phyloP scores from a whole-genome alignment of 2,113 vertebrate genomes.

The Podilymbus podiceps region DNA sequence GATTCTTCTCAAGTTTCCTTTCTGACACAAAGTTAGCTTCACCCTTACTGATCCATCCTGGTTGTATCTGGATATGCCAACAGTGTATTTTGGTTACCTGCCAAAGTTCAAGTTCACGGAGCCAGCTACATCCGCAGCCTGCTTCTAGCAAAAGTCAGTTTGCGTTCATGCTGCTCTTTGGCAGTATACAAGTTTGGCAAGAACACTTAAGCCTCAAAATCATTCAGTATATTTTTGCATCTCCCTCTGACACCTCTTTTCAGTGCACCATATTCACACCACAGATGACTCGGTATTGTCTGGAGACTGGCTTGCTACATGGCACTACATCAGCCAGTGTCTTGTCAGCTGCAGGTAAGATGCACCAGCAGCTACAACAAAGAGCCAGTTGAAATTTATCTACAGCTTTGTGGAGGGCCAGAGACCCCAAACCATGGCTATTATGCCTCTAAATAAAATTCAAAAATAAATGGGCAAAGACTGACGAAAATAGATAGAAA shows the following conservation, averaged over 20 bases:
- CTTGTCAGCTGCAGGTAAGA: neutral
- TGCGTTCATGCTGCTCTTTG: neutral
- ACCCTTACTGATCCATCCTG: neutral
- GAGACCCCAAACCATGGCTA: neutral
- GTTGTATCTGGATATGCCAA: neutral
- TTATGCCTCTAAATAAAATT: neutral
- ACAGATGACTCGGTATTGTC: accelerated
- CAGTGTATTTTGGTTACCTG: neutral
- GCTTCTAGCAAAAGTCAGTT: neutral
- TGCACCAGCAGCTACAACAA: neutral
- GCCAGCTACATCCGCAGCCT: neutral
- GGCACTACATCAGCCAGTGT: neutral
- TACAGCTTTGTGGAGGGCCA: neutral
- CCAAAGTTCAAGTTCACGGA: neutral
- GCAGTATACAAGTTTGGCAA: neutral
- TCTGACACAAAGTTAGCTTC: neutral
- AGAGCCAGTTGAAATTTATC: neutral
- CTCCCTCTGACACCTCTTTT: neutral
- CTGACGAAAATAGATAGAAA: neutral
- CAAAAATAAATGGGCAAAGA: neutral
- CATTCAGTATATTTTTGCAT: neutral
- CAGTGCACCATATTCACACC: neutral
- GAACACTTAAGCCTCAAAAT: neutral
- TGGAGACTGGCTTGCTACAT: neutral
- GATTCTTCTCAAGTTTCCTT: neutral